Percentiles rank a stretch among this genome's conserved stretches.
These are phyloP conservation scores for Etheostoma cragini DNA, from an alignment of 2,113 vertebrate species.

Conservation along the genomic window DNA sequence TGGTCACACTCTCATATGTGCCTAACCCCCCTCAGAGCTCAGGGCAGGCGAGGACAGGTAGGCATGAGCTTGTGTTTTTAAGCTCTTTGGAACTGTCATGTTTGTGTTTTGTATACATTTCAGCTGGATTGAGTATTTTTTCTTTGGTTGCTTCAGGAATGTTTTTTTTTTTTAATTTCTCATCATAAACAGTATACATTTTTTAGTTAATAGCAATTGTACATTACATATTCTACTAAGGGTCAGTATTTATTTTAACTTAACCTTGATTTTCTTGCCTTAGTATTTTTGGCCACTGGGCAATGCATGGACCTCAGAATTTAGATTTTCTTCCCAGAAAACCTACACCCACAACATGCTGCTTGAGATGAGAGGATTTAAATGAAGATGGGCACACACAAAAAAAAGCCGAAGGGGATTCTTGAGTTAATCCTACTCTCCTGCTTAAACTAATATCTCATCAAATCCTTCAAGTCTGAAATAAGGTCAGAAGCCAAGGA, in stretches of 20 bases:
- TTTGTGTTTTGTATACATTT: neutral
- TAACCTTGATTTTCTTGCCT: neutral
- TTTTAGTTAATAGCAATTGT: neutral
- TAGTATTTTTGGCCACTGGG: constrained; percentile 8
- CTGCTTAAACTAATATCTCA: constrained; percentile 68
- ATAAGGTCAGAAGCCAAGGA: constrained; percentile 76
- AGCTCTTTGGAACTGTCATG: neutral
- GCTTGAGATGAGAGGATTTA: constrained; percentile 55
- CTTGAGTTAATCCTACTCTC: constrained; percentile 58
- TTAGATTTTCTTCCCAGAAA: constrained; percentile 24
- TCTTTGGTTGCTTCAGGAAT: neutral
- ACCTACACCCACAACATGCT: constrained; percentile 22
- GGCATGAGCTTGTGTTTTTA: constrained; percentile 12
- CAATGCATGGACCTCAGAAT: constrained; percentile 12
- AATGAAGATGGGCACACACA: constrained; percentile 35
- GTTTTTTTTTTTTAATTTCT: neutral
- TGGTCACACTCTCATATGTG: constrained; percentile 10
- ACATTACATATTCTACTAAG: neutral
- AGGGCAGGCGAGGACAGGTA: constrained; percentile 27
- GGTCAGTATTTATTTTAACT: neutral
- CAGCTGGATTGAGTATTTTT: neutral
- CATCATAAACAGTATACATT: neutral
- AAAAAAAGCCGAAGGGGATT: constrained; percentile 39
- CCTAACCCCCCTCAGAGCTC: constrained; percentile 2
- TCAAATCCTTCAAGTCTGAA: constrained; percentile 71